A percentile compares a stretch with the other conserved stretches of the same genome.
Evolutionary conservation across 2,113 vertebrate species (phyloP).

Genomic region (Cyanoliseus patagonus): DNA sequence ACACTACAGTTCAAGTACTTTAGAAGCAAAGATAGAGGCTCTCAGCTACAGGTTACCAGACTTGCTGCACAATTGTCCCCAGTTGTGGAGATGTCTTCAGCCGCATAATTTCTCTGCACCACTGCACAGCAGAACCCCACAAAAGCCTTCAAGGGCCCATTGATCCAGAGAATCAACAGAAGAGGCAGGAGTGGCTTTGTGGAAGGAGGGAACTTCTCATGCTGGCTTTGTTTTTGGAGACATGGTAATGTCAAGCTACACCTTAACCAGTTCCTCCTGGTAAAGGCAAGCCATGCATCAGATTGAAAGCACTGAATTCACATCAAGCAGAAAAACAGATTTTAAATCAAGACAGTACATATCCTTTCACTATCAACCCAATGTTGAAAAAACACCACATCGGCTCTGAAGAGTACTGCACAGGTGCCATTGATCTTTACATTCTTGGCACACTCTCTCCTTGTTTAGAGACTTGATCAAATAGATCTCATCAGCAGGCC

Average conservation of each 20-base stretch:
- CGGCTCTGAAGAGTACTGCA: background rate
- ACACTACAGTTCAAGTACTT: background rate
- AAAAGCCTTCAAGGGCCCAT: background rate
- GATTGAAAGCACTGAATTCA: background rate
- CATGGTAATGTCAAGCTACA: background rate
- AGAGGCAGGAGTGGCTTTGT: background rate
- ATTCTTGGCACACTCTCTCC: background rate
- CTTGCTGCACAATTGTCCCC: background rate
- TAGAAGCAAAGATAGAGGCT: background rate
- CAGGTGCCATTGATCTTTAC: background rate
- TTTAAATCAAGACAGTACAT: background rate
- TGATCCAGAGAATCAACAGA: background rate
- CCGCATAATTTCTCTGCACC: background rate
- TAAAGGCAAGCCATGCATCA: background rate
- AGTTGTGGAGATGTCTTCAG: background rate
- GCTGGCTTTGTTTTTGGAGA: background rate
- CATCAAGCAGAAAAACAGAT: background rate
- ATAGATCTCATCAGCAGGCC: background rate
- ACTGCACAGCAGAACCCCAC: background rate
- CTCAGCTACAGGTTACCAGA: background rate
- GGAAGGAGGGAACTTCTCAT: background rate
- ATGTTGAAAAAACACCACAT: background rate
- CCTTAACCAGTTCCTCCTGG: background rate
- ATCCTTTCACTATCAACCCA: background rate
- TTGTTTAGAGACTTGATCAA: background rate